A percentile compares a stretch with the other conserved stretches of the same genome.
These are phyloP conservation scores for Gymnosoma rotundatum DNA, from an alignment of 2,888 invertebrate species.

Conservation along the genomic window DNA sequence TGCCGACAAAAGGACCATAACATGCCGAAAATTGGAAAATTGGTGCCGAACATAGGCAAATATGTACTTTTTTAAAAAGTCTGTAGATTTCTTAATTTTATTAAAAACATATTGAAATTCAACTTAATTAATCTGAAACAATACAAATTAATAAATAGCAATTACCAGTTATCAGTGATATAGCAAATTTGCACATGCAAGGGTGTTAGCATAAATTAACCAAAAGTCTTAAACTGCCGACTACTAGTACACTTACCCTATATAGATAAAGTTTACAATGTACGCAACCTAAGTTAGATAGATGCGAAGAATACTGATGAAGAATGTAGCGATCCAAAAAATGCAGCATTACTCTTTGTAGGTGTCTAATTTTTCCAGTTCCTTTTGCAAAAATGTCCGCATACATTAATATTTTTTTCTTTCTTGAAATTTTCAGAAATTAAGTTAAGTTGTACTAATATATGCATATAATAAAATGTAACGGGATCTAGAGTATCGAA, in stretches of 20 bases:
- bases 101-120: background rate
- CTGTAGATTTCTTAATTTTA: background rate
- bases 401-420: too few species aligned
- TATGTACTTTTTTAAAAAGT: background rate
- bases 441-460: too few species aligned
- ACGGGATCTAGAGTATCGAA: too few species aligned
- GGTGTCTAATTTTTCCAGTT: too few species aligned
- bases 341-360: too few species aligned
- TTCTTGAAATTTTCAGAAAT: too few species aligned
- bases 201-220: background rate
- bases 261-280: too few species aligned
- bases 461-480: too few species aligned
- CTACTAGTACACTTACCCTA: background rate
- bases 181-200: background rate
- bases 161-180: background rate
- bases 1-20: conserved; percentile 21
- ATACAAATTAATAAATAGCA: background rate
- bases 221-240: background rate
- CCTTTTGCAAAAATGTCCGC: too few species aligned
- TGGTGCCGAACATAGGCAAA: conserved; percentile 15
- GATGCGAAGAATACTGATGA: too few species aligned
- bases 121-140: background rate
- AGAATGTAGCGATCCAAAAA: too few species aligned
- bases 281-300: too few species aligned
- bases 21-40: conserved; percentile 2